Percentiles rank a stretch among this genome's conserved stretches.
Conservation (phyloP, 2,888 invertebrate species). For the Coelinius sp. region DNA sequence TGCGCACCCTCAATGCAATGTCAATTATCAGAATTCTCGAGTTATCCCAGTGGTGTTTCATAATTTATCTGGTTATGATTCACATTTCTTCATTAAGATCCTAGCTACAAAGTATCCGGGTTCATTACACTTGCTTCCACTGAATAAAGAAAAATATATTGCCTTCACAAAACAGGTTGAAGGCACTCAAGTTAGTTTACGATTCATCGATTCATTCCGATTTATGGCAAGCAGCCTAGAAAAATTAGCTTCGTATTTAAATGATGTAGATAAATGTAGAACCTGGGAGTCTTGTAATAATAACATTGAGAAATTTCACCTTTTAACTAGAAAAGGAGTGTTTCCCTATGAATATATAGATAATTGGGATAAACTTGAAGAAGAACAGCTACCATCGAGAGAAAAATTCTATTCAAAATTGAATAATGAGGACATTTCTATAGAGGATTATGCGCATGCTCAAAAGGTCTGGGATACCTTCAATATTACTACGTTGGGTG, state of each 20-base stretch:
- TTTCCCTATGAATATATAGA: conserved; percentile 61
- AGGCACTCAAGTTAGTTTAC: no score
- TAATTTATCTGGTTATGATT: conserved; percentile 53
- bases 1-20: conserved; percentile 50
- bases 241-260: no score
- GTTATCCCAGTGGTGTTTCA: conserved; percentile 53
- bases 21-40: conserved; percentile 47
- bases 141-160: conserved; percentile 53
- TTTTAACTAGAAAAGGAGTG: conserved; percentile 60
- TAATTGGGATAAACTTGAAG: conserved; percentile 47
- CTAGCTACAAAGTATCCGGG: conserved; percentile 47
- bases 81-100: conserved; percentile 51
- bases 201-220: no score
- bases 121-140: conserved; percentile 43
- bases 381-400: conserved; percentile 42
- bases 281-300: conserved; percentile 22
- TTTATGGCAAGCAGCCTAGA: no score
- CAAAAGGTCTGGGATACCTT: conserved; percentile 59
- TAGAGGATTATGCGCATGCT: conserved; percentile 60
- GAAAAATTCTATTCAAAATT: conserved; percentile 50
- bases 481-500: conserved; percentile 45
- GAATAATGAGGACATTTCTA: conserved; percentile 43
- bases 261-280: conserved; percentile 34
- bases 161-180: no score
- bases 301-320: conserved; percentile 36